phyloP scores from a whole-genome alignment of 2,113 vertebrate species.

The Tachycineta bicolor region DNA sequence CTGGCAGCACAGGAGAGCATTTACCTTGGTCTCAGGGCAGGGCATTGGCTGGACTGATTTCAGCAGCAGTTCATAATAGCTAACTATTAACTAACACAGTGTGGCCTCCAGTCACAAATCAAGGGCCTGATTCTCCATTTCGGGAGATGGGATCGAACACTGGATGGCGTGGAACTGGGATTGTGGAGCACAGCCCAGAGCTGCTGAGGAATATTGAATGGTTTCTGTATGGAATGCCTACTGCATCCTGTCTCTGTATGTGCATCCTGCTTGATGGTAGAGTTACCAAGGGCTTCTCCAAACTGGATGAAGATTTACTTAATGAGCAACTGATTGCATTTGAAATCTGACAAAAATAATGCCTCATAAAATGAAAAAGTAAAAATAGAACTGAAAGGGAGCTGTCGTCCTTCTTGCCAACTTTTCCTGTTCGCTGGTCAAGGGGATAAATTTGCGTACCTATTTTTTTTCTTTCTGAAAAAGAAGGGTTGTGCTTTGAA shows the following conservation, averaged over 20 bases:
- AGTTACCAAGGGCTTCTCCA: neutral
- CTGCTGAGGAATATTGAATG: neutral
- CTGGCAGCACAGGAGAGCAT: neutral
- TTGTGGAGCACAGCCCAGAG: neutral
- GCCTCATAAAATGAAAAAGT: neutral
- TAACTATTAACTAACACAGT: neutral
- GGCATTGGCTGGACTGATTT: neutral
- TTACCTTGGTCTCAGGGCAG: neutral
- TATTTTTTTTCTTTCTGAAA: neutral
- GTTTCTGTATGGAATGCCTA: neutral
- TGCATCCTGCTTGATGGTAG: neutral
- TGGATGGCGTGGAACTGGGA: accelerated
- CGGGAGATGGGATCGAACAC: neutral
- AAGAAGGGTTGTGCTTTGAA: neutral
- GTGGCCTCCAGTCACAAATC: slow-evolving; percentile 23
- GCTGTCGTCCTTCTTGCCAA: neutral
- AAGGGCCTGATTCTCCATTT: neutral
- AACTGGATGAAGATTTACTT: neutral
- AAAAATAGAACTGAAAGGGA: neutral
- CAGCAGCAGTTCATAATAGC: neutral
- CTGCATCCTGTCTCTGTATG: neutral
- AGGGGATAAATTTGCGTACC: neutral
- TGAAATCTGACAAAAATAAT: neutral
- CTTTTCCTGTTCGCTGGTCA: neutral
- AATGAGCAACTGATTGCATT: neutral